Evolutionary conservation across 2,888 invertebrate species (phyloP).

Genomic region (Atrina japonica): DNA sequence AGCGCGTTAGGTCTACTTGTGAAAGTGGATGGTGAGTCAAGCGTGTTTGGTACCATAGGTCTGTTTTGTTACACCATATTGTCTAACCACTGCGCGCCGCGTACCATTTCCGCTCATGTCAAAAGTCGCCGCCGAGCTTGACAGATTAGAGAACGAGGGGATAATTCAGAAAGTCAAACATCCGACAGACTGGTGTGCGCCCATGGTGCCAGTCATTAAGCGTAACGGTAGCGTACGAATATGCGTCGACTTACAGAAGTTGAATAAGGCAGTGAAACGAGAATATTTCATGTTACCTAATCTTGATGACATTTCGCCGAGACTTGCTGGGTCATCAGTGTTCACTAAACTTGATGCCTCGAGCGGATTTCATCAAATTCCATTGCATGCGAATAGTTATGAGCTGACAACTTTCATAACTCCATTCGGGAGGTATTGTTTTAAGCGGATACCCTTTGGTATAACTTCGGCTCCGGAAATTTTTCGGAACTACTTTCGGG

Average conservation of each 20-base stretch:
- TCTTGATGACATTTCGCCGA: conserved; percentile 41
- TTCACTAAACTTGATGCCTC: conserved; percentile 42
- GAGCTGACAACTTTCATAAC: conserved; percentile 46
- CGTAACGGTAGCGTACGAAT: conserved; percentile 36
- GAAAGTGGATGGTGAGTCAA: conserved; percentile 12
- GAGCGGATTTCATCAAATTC: conserved; percentile 43
- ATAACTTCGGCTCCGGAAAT: conserved; percentile 16
- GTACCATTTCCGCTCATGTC: conserved; percentile 25
- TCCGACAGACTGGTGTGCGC: conserved; percentile 21
- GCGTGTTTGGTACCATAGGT: conserved; percentile 22
- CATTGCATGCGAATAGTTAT: conserved; percentile 32
- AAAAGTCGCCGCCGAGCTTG: conserved; percentile 17
- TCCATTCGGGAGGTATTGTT: conserved; percentile 41
- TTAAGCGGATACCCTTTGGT: conserved; percentile 25
- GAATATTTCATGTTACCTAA: conserved; percentile 45
- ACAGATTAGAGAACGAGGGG: conserved; percentile 20
- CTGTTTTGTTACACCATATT: conserved; percentile 27
- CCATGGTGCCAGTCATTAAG: conserved; percentile 8
- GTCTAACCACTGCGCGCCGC: conserved; percentile 12
- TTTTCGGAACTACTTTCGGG: neutral
- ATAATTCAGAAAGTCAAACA: conserved; percentile 14
- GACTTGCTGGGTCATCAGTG: conserved; percentile 34
- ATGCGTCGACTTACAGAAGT: conserved; percentile 42
- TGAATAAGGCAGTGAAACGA: conserved; percentile 39
- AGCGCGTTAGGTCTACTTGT: neutral